Conservation (phyloP, 2,888 invertebrate species). For the Ormyrus thymus region DNA sequence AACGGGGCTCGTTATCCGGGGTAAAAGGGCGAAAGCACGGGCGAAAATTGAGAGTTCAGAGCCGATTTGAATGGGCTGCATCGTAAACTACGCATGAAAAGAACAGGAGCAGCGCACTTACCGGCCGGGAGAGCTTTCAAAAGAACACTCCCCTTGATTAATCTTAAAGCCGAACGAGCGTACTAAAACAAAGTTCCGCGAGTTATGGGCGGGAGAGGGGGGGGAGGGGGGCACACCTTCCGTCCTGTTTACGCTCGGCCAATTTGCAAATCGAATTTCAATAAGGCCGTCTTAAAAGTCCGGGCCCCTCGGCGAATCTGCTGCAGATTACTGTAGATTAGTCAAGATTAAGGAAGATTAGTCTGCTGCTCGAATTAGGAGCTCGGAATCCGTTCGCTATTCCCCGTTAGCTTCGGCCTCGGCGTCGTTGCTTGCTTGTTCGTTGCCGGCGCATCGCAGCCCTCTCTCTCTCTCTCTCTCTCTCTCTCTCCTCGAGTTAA, state of each 20-base stretch:
- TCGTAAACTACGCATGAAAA: slow-evolving; percentile 32
- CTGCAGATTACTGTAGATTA: slow-evolving; percentile 48
- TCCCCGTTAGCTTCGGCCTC: slow-evolving; percentile 16
- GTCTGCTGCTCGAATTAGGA: slow-evolving; percentile 60
- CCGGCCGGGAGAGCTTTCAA: slow-evolving; percentile 48
- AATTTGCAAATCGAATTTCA: no score
- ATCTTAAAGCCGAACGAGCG: slow-evolving; percentile 60
- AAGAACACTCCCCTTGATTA: slow-evolving; percentile 64
- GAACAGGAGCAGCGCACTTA: slow-evolving; percentile 19
- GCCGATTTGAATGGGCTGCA: slow-evolving; percentile 1
- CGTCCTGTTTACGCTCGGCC: no score
- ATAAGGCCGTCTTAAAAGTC: no score
- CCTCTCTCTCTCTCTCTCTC: no score
- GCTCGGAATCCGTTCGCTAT: slow-evolving; percentile 50
- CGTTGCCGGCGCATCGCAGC: slow-evolving; percentile 10
- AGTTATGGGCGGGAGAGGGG: no score
- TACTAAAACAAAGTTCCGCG: no score
- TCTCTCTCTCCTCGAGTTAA: slow-evolving; percentile 33
- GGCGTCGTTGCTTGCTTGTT: slow-evolving; percentile 46
- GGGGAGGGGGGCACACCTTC: no score
- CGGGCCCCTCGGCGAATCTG: background rate
- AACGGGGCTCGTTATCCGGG: background rate
- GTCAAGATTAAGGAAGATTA: slow-evolving; percentile 67
- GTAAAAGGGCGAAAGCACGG: background rate
- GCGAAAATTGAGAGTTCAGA: slow-evolving; percentile 6